phyloP scores from a whole-genome alignment of 2,113 vertebrate species.

The Zosterops lateralis region DNA sequence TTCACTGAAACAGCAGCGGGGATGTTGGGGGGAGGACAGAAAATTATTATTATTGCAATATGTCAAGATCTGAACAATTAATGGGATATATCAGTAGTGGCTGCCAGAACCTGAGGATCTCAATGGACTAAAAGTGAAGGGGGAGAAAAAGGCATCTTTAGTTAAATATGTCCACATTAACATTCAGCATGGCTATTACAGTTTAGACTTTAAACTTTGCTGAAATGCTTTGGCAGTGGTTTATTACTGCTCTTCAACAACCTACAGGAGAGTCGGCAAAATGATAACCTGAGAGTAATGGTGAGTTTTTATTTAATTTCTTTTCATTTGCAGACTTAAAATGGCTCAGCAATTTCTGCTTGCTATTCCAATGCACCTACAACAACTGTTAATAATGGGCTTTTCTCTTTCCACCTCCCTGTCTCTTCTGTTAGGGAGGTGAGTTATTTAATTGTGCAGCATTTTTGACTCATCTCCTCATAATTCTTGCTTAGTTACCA shows the following conservation, averaged over 20 bases:
- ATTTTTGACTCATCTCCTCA: background rate
- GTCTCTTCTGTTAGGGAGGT: background rate
- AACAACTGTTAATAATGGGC: background rate
- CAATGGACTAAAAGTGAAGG: background rate
- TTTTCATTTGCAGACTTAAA: background rate
- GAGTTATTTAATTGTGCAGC: background rate
- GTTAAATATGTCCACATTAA: background rate
- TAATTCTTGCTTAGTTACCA: background rate
- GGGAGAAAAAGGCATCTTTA: background rate
- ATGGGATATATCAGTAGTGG: background rate
- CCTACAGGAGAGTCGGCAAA: background rate
- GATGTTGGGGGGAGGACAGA: background rate
- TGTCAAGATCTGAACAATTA: background rate
- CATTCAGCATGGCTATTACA: background rate
- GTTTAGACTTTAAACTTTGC: background rate
- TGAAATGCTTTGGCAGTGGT: background rate
- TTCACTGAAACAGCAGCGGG: background rate
- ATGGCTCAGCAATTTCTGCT: background rate
- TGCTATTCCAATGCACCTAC: background rate
- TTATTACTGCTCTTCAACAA: background rate
- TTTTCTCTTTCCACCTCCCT: background rate
- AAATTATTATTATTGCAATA: background rate
- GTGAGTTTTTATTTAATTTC: background rate
- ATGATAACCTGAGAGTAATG: background rate
- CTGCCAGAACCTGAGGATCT: background rate